Evolutionary conservation across 2,888 invertebrate genomes (phyloP), one percentile per base, ranked within the genome.

Genomic region (Clepsis dumicolana): DNA sequence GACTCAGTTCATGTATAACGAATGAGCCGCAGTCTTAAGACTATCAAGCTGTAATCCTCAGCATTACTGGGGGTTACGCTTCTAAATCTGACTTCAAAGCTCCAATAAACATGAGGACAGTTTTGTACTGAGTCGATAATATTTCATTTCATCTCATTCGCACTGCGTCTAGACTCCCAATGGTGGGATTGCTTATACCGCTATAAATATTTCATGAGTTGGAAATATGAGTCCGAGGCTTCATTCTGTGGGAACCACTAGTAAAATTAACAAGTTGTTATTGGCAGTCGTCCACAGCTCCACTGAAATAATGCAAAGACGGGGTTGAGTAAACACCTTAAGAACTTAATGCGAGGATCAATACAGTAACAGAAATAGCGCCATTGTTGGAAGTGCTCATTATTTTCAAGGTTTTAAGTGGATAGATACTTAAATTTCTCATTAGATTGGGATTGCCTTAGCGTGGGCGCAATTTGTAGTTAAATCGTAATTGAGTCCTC

Each of bases 151-250:
- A 84, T 83, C 85, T 89, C 84, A 87, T 89, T 88, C 85, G 79
- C 87, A 83, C 88, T 80, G 78, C 83, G 88, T 89, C 89, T 90
- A 87, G 89, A 89, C 89, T 85, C 79, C 81, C 82, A 87, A 87
- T 85, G 80, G 84, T 78, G 77, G 80, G 81, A 89, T 90, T 87
- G 85, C 84, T 88, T 88, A 86, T 84, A 77, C 75, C 75, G 79
- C 73, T 80, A 89, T 91, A 86, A 89, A 91, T 91, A 88, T 89
- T 82, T 89, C 89, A 91, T 91, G 88, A 91, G 85, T 81, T 84
- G 82, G 84, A 86, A 89, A 89, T 90, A 88, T 88, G 84, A 86
- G 84, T 85, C 80, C 80, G 75, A 81, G 80, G 81, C 85, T 85
- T 84, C 82, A 84, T 87, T 86, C 85, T 85, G 83, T 81, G 79